phyloP scores from a whole-genome alignment of 2,113 vertebrate species.

The Halcyon malimbica region DNA sequence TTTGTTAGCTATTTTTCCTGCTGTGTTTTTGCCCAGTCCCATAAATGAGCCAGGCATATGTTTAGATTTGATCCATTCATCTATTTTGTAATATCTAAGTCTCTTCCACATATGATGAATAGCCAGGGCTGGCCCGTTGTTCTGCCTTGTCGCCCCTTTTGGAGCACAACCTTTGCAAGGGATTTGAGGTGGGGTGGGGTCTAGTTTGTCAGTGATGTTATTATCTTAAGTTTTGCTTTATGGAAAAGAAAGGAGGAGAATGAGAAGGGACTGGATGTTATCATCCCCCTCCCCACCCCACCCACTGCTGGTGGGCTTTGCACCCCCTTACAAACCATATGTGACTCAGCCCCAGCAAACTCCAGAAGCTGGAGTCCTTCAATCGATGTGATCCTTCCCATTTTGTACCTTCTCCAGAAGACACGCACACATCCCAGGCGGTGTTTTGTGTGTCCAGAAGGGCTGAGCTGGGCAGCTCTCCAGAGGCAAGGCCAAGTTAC shows the following conservation, averaged over 20 bases:
- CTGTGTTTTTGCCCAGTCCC: not conserved
- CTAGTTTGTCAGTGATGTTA: not conserved
- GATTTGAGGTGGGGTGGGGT: not conserved
- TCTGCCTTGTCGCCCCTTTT: not conserved
- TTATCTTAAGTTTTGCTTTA: not conserved
- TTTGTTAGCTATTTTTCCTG: not conserved
- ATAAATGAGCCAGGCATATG: not conserved
- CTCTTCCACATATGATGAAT: not conserved
- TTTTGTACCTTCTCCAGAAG: conserved; percentile 28
- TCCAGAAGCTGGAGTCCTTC: conserved; percentile 33
- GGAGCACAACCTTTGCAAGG: not conserved
- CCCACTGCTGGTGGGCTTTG: not conserved
- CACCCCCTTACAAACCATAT: not conserved
- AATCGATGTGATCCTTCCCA: not conserved
- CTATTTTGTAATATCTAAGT: not conserved
- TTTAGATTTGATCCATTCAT: not conserved
- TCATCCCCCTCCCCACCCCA: not conserved
- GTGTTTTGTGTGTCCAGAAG: not conserved
- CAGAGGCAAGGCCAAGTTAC: conserved; percentile 30
- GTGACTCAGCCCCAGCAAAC: not conserved
- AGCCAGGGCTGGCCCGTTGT: not conserved
- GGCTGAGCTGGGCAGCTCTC: conserved; percentile 18
- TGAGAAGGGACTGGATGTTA: not conserved
- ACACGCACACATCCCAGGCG: not conserved
- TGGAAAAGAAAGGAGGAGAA: not conserved